Evolutionary conservation across 2,888 invertebrate species (phyloP), one percentile per base, ranked within the genome.

Genomic region (Harpalus rufipes): DNA sequence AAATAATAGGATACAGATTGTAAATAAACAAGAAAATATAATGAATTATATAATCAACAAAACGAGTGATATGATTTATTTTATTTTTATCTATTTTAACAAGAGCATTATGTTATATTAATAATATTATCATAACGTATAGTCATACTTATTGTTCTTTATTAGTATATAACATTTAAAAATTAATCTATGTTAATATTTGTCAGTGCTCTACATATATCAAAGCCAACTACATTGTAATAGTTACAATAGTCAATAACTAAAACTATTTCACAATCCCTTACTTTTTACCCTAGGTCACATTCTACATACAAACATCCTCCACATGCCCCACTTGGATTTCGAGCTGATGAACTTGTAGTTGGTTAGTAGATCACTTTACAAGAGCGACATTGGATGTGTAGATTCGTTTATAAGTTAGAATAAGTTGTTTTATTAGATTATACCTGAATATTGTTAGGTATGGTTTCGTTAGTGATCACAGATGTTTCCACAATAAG

Each of bases 11-110:
- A 56, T 58, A 56, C 21, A 56, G 25, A 78, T 56, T 72, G 74
- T 59, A 83, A 83, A 83, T 59, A 76, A 58, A 61, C 44, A 59
- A 81, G 21, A 41, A 81, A 63, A 81, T 81, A 81, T 81, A 65
- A 65, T 74, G 72, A 74, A 44, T 74, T 44, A 61, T 74, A 84
- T 84, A 84, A 78, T 76, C 68, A 84, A 84, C 84, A 84, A 58
- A 84, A 92, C 92, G 91, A 92, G 92, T 94, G 94, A 94, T 94
- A 94, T 94, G 93, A 93, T 92, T 91, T 91, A 90, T 90, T 90
- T 88, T 88, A 87, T 88, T 87, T 89, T 89, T 90, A 90, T 90
- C 88, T 88, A 87, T 88, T 89, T 90, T 90, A 91, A 91, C 91
- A 90, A 91, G 90, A 90, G 90, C 90, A 90, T 89, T 89, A 89